These are phyloP conservation scores for Melospiza melodia DNA, from an alignment of 2,113 vertebrate species.

Conservation along the genomic window DNA sequence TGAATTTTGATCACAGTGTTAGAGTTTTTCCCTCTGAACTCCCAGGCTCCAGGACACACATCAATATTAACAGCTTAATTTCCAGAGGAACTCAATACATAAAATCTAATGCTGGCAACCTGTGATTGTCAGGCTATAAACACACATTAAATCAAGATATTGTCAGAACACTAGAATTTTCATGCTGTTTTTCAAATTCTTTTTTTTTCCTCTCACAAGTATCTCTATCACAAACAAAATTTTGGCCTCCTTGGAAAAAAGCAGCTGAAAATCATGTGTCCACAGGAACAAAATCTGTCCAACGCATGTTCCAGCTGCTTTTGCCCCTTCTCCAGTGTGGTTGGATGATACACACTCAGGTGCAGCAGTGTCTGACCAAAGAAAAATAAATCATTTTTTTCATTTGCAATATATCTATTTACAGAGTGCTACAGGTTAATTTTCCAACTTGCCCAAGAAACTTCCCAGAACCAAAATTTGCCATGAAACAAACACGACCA, in stretches of 20 bases:
- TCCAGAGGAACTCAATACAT: not conserved
- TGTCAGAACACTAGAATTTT: not conserved
- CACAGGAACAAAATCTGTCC: not conserved
- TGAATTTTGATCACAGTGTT: slow-evolving; percentile 1
- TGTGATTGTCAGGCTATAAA: not conserved
- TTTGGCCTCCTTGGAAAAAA: not conserved
- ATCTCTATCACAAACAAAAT: not conserved
- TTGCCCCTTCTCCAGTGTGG: rapidly evolving
- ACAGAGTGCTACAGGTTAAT: not conserved
- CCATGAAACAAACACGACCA: not conserved
- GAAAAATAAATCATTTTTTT: not conserved
- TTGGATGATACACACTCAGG: not conserved
- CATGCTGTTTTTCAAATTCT: not conserved
- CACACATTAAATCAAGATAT: not conserved
- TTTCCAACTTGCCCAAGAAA: not conserved
- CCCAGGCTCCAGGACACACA: not conserved
- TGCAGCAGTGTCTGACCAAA: not conserved
- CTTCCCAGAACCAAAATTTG: not conserved
- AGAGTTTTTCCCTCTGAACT: not conserved
- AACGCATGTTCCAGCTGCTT: not conserved
- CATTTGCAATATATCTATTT: not conserved
- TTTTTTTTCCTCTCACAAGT: not conserved
- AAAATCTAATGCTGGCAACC: not conserved
- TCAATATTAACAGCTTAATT: not conserved
- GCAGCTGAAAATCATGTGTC: not conserved